Percentiles rank a stretch among this genome's conserved stretches.
Conservation (phyloP, 2,113 vertebrate genomes). For the Tachycineta bicolor region DNA sequence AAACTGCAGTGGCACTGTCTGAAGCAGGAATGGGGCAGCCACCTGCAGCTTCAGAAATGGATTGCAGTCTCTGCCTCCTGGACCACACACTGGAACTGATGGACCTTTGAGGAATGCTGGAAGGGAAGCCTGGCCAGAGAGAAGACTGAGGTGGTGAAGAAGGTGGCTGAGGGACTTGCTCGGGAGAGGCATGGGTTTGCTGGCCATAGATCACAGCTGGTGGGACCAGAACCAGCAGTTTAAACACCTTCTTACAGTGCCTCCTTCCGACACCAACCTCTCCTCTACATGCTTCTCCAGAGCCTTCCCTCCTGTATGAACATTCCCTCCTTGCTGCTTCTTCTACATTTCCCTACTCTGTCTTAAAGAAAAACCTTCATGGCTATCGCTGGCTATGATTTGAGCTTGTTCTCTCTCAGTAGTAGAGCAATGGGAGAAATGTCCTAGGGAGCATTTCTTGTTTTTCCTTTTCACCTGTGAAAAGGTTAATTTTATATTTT, state of each 20-base stretch:
- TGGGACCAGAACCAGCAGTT: background rate
- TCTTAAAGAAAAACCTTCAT: background rate
- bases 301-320: background rate
- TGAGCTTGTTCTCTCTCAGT: background rate
- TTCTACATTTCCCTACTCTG: background rate
- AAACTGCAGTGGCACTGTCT: too few species aligned
- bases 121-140: background rate
- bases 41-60: background rate
- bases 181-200: background rate
- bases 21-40: background rate
- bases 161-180: rapidly evolving
- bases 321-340: background rate
- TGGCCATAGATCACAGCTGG: background rate
- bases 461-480: background rate
- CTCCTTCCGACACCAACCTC: background rate
- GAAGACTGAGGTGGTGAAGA: background rate
- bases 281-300: background rate
- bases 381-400: background rate
- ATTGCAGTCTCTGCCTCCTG: background rate
- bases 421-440: background rate
- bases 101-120: background rate
- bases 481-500: background rate
- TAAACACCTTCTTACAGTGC: background rate
- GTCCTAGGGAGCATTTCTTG: background rate
- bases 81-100: background rate